These are phyloP conservation scores for Nycticorax nycticorax DNA, from an alignment of 2,113 vertebrate genomes.

Conservation along the genomic window DNA sequence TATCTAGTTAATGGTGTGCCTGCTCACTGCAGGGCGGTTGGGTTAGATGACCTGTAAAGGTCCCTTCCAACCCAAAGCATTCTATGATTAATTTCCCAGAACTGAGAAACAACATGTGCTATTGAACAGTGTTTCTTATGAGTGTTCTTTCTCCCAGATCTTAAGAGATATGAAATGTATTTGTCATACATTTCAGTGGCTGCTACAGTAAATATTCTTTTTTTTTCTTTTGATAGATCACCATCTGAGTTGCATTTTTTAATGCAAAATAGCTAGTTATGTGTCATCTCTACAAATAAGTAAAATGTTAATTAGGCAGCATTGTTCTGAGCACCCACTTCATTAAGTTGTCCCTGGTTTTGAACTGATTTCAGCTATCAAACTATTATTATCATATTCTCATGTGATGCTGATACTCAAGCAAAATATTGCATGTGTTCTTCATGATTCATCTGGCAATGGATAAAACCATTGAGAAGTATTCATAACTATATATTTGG, in stretches of 20 bases:
- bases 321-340: neutral
- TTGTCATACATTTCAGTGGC: neutral
- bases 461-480: neutral
- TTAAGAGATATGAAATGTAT: accelerated
- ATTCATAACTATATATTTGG: neutral
- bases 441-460: neutral
- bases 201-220: neutral
- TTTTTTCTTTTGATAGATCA: neutral
- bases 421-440: neutral
- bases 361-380: neutral
- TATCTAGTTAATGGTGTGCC: too few species aligned
- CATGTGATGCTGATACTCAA: neutral
- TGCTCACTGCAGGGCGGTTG: too few species aligned
- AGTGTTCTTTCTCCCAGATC: neutral
- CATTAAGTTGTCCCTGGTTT: neutral
- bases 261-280: neutral
- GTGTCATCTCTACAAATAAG: neutral
- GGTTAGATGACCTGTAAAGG: too few species aligned
- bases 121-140: neutral
- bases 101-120: neutral
- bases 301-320: neutral
- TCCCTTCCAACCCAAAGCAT: too few species aligned
- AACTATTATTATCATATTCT: neutral
- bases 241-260: neutral
- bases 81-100: neutral